Percentiles rank a stretch among this genome's conserved stretches.
Evolutionary conservation across 2,797 vertebrate genomes (phyloP).

Genomic region (Leptatherina wallacei): DNA sequence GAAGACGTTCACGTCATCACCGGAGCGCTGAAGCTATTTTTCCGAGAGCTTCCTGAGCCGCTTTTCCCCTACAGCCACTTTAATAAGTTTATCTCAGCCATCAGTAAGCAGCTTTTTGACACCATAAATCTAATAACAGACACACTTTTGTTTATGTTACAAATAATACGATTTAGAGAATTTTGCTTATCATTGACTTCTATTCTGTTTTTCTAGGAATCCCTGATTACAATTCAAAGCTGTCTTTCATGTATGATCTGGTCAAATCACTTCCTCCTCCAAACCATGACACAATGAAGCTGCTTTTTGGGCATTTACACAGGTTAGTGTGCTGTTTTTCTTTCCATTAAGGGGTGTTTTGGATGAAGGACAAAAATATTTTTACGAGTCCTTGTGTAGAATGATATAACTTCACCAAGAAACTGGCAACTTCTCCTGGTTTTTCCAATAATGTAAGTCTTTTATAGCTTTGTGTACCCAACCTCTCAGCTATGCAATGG

Average conservation of each 20-base stretch:
- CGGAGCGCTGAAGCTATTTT: slow-evolving; percentile 94
- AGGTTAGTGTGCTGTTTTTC: slow-evolving; percentile 76
- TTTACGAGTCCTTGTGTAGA: neutral
- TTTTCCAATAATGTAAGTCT: neutral
- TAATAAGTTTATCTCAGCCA: slow-evolving; percentile 79
- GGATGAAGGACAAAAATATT: neutral
- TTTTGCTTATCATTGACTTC: neutral
- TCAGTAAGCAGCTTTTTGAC: slow-evolving; percentile 61
- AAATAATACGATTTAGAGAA: neutral
- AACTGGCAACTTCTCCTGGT: neutral
- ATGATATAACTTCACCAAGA: neutral
- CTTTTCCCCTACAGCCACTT: slow-evolving; percentile 92
- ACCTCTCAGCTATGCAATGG: no score
- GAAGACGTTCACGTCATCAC: slow-evolving; percentile 96
- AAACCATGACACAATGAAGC: slow-evolving; percentile 90
- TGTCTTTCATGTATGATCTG: slow-evolving; percentile 82
- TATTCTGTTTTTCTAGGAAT: slow-evolving; percentile 79
- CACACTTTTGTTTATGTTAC: neutral
- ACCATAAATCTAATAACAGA: neutral
- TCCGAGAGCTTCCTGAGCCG: slow-evolving; percentile 92
- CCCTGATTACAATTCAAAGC: slow-evolving; percentile 79
- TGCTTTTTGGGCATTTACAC: slow-evolving; percentile 91
- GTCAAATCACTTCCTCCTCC: slow-evolving; percentile 84
- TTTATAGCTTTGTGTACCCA: neutral
- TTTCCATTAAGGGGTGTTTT: neutral